Conservation (phyloP, 2,888 invertebrate species). For the Lottia gigantea region DNA sequence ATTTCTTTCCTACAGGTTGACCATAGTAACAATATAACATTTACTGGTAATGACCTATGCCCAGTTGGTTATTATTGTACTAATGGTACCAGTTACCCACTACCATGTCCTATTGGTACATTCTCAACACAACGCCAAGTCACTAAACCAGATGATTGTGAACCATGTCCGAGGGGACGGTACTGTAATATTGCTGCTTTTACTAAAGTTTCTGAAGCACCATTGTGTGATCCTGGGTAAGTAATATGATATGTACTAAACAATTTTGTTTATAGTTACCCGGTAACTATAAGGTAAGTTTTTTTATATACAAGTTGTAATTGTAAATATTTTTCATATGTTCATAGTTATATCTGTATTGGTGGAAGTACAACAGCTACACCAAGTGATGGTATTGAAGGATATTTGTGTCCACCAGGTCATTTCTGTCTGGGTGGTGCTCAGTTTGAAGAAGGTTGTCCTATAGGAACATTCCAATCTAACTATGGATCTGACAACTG, state of each 20-base stretch:
- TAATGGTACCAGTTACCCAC: constrained; percentile 57
- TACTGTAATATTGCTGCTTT: constrained; percentile 64
- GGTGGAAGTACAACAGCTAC: constrained; percentile 58
- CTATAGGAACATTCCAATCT: constrained; percentile 61
- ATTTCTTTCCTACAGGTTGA: constrained; percentile 45
- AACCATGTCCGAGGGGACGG: constrained; percentile 58
- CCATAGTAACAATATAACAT: constrained; percentile 45
- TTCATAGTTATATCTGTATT: constrained; percentile 59
- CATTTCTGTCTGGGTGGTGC: constrained; percentile 60
- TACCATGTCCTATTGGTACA: constrained; percentile 62
- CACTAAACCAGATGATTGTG: constrained; percentile 49
- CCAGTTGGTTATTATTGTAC: constrained; percentile 64
- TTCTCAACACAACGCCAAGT: constrained; percentile 56
- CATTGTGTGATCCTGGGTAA: constrained; percentile 47
- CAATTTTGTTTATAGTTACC: no score
- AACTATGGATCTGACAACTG: constrained; percentile 57
- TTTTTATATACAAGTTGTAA: neutral
- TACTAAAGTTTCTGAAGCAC: constrained; percentile 48
- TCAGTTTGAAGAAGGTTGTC: constrained; percentile 54
- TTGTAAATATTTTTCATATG: neutral
- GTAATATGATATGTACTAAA: no score
- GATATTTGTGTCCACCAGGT: constrained; percentile 62
- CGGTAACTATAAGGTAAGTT: no score
- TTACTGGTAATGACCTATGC: constrained; percentile 63
- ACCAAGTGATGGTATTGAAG: constrained; percentile 51